Conservation (phyloP, 2,113 vertebrate species). For the Pluvialis apricaria region DNA sequence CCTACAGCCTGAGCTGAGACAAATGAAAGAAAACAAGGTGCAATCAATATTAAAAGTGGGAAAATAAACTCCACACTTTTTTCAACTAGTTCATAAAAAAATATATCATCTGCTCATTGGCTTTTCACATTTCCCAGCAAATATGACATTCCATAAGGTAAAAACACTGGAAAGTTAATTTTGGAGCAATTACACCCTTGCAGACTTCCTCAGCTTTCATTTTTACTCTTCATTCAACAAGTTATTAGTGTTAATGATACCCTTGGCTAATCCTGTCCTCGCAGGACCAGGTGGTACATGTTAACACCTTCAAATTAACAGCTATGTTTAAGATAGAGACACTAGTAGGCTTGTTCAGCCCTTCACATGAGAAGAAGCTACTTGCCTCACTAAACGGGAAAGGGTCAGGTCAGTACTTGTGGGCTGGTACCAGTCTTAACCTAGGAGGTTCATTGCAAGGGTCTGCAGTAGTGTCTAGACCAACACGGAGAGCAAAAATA, state of each 20-base stretch:
- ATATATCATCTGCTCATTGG: background rate
- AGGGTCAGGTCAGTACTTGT: background rate
- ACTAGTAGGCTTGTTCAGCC: slow-evolving; percentile 1
- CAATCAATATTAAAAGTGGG: background rate
- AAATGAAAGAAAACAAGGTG: background rate
- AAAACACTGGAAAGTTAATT: slow-evolving; percentile 37
- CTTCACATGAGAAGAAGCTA: background rate
- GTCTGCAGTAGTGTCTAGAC: background rate
- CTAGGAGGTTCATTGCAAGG: background rate
- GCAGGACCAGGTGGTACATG: slow-evolving; percentile 10
- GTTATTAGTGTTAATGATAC: slow-evolving; percentile 22
- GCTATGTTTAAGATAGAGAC: background rate
- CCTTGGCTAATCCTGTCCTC: slow-evolving; percentile 24
- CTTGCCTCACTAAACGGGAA: background rate
- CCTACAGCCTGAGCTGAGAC: background rate
- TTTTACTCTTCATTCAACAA: slow-evolving; percentile 40
- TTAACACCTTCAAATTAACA: slow-evolving; percentile 46
- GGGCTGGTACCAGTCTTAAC: background rate
- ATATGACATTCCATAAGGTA: background rate
- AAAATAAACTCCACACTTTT: background rate
- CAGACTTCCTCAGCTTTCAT: slow-evolving; percentile 13
- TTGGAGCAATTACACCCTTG: background rate
- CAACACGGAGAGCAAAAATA: background rate
- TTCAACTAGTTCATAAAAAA: background rate
- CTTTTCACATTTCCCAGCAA: background rate